Conservation (phyloP, 2,113 vertebrate species). For the Bufo gargarizans region DNA sequence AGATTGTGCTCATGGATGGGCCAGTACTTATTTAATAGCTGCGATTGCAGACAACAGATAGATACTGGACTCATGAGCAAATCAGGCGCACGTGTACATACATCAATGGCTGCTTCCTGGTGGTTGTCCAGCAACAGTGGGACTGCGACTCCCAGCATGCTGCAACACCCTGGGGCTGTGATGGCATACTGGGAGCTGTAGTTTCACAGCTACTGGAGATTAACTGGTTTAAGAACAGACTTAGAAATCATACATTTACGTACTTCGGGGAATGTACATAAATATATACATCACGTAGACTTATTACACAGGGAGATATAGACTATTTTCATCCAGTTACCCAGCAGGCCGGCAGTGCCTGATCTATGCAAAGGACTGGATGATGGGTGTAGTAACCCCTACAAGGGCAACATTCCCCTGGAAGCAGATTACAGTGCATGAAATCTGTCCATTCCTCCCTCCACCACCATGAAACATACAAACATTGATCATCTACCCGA, state of each 20-base stretch:
- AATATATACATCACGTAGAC: too few species aligned
- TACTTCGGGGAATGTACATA: not conserved
- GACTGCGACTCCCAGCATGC: not conserved
- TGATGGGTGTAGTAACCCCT: not conserved
- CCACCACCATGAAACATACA: too few species aligned
- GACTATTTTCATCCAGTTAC: not conserved
- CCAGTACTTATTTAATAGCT: not conserved
- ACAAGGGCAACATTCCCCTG: not conserved
- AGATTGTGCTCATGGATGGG: not conserved
- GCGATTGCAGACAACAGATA: not conserved
- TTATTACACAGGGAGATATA: too few species aligned
- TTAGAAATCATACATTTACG: not conserved
- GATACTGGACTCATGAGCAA: slow-evolving; percentile 12
- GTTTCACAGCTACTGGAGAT: not conserved
- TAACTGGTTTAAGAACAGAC: not conserved
- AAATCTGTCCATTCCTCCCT: too few species aligned
- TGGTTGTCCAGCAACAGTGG: not conserved
- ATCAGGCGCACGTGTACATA: not conserved
- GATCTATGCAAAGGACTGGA: not conserved
- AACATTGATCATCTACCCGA: too few species aligned
- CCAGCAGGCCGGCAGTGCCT: not conserved
- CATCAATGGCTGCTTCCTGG: too few species aligned
- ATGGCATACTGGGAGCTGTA: not conserved
- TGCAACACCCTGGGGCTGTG: too few species aligned
- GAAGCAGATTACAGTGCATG: too few species aligned